Conservation (phyloP, 2,888 invertebrate species). For the Teleogryllus oceanicus region DNA sequence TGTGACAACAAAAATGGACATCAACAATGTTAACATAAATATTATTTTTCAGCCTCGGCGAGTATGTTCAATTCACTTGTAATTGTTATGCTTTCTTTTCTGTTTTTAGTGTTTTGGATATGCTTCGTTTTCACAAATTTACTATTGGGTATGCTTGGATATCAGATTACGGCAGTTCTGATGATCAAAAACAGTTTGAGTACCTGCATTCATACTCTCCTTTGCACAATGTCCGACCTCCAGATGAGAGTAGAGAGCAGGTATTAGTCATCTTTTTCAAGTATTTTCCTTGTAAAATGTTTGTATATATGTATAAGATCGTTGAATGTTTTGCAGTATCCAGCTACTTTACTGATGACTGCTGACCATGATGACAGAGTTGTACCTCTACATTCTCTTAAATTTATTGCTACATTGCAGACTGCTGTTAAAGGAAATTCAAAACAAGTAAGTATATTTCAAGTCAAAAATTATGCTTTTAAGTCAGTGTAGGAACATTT, state of each 20-base stretch:
- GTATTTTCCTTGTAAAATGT: too few species aligned
- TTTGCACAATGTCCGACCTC: conserved; percentile 80
- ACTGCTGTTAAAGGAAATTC: background rate
- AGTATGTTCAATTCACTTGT: too few species aligned
- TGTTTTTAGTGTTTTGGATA: conserved; percentile 80
- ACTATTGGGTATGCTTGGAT: conserved; percentile 97
- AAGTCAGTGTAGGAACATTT: too few species aligned
- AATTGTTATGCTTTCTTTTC: conserved; percentile 36
- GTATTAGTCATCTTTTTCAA: conserved; percentile 41
- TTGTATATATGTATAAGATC: background rate
- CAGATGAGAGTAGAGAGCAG: conserved; percentile 49
- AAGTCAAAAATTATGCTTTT: too few species aligned
- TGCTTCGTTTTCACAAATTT: conserved; percentile 96
- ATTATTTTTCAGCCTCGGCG: too few species aligned
- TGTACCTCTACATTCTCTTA: conserved; percentile 94
- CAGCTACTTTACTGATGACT: conserved; percentile 86
- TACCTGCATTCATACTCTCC: conserved; percentile 87
- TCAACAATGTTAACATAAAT: too few species aligned
- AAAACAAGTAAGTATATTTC: background rate
- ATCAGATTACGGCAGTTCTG: conserved; percentile 92
- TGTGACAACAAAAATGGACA: too few species aligned
- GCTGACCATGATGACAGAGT: conserved; percentile 99
- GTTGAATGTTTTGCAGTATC: conserved; percentile 63
- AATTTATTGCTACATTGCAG: conserved; percentile 80
- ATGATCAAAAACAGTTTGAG: conserved; percentile 79